phyloP scores from a whole-genome alignment of 2,888 invertebrate species.

The Cheilosia urbana region DNA sequence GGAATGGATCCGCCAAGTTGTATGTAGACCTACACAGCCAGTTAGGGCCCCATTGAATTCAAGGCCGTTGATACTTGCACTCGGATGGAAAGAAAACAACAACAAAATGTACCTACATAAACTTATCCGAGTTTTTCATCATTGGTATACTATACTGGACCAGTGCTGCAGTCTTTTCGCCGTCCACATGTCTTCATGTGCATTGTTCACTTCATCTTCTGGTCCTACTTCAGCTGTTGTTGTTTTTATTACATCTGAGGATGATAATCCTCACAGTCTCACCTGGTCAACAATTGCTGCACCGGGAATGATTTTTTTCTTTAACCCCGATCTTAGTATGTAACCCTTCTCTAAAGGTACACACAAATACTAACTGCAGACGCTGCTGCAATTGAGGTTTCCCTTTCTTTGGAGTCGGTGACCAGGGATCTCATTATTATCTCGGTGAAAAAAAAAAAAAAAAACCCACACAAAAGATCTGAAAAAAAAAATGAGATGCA shows the following conservation, averaged over 20 bases:
- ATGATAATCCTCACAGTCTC: constrained; percentile 55
- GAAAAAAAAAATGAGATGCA: constrained; percentile 65
- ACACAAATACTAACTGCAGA: constrained; percentile 24
- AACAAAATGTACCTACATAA: neutral
- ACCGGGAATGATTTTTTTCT: constrained; percentile 25
- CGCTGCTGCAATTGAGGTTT: constrained; percentile 72
- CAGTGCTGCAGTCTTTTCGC: constrained; percentile 40
- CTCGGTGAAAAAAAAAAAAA: constrained; percentile 48
- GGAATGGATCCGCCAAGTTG: constrained; percentile 16
- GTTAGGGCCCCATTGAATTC: constrained; percentile 58
- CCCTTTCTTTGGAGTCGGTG: constrained; percentile 68
- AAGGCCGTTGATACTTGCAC: constrained; percentile 60
- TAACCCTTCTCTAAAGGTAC: constrained; percentile 9
- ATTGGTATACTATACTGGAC: constrained; percentile 36
- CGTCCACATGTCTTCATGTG: constrained; percentile 35
- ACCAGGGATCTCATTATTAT: constrained; percentile 61
- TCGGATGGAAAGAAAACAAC: neutral
- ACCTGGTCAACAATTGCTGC: constrained; percentile 68
- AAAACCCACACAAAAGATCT: constrained; percentile 62
- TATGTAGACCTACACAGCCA: constrained; percentile 24
- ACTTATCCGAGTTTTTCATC: constrained; percentile 26
- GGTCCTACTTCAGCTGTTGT: constrained; percentile 8
- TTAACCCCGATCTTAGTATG: constrained; percentile 27
- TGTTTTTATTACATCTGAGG: constrained; percentile 25
- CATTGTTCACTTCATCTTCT: constrained; percentile 46